Evolutionary conservation across 2,797 vertebrate species (phyloP).

Genomic region (Esox lucius): DNA sequence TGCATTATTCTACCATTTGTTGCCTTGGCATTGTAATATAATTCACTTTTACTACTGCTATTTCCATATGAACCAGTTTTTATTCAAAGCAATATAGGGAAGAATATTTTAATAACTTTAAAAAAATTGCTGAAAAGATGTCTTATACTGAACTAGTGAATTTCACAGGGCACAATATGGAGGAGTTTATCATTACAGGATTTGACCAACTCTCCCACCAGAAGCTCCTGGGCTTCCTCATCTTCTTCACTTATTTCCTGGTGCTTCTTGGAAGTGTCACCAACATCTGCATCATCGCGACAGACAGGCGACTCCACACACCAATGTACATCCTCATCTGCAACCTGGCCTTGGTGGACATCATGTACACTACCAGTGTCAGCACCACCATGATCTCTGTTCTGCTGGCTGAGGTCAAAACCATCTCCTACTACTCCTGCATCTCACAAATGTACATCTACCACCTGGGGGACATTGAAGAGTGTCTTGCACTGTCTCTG

Average conservation of each 20-base stretch:
- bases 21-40: no score
- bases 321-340: constrained; percentile 54
- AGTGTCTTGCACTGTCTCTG: constrained; percentile 28
- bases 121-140: no score
- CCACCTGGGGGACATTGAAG: constrained; percentile 30
- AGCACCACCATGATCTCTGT: constrained; percentile 39
- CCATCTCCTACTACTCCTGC: constrained; percentile 38
- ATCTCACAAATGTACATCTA: constrained; percentile 29
- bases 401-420: constrained; percentile 36
- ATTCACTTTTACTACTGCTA: no score
- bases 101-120: no score
- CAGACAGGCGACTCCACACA: constrained; percentile 35
- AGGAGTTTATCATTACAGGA: constrained; percentile 40
- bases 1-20: no score
- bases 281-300: constrained; percentile 39
- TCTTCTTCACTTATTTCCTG: constrained; percentile 38
- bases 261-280: constrained; percentile 28
- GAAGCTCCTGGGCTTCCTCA: constrained; percentile 33
- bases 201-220: constrained; percentile 39
- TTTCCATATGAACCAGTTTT: no score
- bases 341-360: constrained; percentile 44
- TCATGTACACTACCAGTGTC: constrained; percentile 33
- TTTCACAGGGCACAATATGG: constrained; percentile 24
- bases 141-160: no score
- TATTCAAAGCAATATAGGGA: no score